Evolutionary conservation across 2,113 vertebrate species (phyloP).

Genomic region (Dromiciops gliroides): DNA sequence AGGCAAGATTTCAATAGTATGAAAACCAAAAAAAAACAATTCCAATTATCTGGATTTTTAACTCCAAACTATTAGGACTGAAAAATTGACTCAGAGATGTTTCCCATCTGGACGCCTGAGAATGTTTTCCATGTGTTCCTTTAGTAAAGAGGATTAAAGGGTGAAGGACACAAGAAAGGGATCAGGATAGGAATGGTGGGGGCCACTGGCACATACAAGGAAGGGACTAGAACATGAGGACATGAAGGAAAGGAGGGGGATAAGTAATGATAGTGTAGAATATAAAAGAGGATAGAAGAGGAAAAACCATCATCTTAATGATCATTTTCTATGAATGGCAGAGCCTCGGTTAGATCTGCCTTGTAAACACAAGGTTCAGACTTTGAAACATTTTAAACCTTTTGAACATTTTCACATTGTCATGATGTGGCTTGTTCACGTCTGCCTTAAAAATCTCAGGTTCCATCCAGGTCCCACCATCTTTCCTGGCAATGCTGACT

Average conservation of each 20-base stretch:
- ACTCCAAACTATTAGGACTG: not conserved
- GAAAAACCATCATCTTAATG: not conserved
- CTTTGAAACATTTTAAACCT: not conserved
- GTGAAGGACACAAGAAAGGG: not conserved
- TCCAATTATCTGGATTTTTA: not conserved
- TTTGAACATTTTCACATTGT: not conserved
- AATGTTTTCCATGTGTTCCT: not conserved
- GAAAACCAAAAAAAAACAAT: not conserved
- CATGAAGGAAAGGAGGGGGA: not conserved
- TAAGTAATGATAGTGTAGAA: not conserved
- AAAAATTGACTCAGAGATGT: not conserved
- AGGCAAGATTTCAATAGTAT: not conserved
- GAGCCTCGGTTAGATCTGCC: not conserved
- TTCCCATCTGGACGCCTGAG: not conserved
- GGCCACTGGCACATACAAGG: not conserved
- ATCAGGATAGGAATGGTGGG: not conserved
- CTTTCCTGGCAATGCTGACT: not conserved
- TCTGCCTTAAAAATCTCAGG: not conserved
- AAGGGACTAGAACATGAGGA: not conserved
- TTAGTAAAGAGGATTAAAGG: not conserved
- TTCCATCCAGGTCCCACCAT: not conserved
- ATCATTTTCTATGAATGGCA: not conserved
- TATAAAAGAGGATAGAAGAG: not conserved
- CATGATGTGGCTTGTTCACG: not conserved
- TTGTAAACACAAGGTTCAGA: not conserved